These are phyloP conservation scores for Brachyalestes nurse DNA, from an alignment of 2,797 vertebrate genomes.

Conservation along the genomic window DNA sequence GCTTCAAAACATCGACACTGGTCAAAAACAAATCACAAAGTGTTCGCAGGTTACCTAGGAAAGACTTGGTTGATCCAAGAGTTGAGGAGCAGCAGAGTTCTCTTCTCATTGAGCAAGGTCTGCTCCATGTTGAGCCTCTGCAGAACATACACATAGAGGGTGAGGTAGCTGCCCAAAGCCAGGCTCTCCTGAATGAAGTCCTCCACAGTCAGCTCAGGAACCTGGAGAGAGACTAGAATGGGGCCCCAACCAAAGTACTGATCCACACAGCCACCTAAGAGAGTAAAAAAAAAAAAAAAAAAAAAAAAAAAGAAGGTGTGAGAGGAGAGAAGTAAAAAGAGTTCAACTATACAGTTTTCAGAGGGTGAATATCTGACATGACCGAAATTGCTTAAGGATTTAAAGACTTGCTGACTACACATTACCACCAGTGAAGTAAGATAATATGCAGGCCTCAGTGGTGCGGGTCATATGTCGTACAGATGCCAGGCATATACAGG, in stretches of 20 bases:
- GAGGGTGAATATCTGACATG: neutral
- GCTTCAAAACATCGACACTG: too few relatives aligned
- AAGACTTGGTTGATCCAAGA: slow-evolving; percentile 92
- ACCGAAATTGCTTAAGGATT: neutral
- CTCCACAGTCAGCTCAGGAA: slow-evolving; percentile 93
- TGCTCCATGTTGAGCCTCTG: slow-evolving; percentile 91
- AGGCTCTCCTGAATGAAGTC: slow-evolving; percentile 96
- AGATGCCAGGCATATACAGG: slow-evolving; percentile 90
- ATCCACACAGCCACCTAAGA: slow-evolving; percentile 74
- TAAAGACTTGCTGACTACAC: neutral
- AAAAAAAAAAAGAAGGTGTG: too few relatives aligned
- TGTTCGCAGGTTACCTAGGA: slow-evolving; percentile 78
- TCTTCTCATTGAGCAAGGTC: slow-evolving; percentile 89
- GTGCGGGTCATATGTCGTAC: slow-evolving; percentile 94
- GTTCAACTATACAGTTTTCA: neutral
- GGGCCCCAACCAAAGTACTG: slow-evolving; percentile 91
- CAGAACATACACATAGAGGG: slow-evolving; percentile 91
- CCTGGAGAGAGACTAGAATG: slow-evolving; percentile 91
- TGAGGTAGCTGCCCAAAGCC: slow-evolving; percentile 90
- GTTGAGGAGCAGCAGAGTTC: slow-evolving; percentile 84
- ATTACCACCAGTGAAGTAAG: slow-evolving; percentile 89
- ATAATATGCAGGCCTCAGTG: slow-evolving; percentile 91
- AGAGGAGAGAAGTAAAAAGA: neutral
- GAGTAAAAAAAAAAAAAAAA: neutral
- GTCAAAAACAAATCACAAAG: too few relatives aligned